Evolutionary conservation across 1,140 invertebrate genomes (phyloP).

Genomic region (Aricia agestis): DNA sequence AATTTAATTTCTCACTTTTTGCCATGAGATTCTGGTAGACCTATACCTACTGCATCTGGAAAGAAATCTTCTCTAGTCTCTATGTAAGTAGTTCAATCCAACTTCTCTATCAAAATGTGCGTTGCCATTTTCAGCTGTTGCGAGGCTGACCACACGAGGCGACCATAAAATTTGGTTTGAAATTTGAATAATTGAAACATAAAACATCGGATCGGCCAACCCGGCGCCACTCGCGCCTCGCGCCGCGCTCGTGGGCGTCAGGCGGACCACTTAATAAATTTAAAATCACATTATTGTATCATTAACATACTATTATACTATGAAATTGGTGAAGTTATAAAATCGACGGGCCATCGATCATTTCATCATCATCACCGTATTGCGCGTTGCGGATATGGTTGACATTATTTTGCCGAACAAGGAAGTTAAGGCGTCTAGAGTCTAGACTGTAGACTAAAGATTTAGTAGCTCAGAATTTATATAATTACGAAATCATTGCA

Average conservation of each 20-base stretch:
- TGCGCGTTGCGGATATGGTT: neutral
- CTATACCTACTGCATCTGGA: too few species aligned
- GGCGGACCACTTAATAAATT: constrained; percentile 1
- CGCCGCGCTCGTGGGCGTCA: neutral
- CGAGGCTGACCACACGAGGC: neutral
- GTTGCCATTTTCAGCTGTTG: neutral
- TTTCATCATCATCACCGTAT: neutral
- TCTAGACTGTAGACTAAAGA: neutral
- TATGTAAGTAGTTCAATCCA: too few species aligned
- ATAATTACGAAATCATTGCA: too few species aligned
- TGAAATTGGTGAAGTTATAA: constrained; percentile 5
- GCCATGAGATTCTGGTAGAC: too few species aligned
- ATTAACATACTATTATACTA: constrained; percentile 13
- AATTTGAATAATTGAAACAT: constrained; percentile 15
- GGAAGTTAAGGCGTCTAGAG: neutral
- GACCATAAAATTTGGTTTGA: neutral
- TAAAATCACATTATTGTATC: constrained; percentile 10
- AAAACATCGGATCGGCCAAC: constrained; percentile 3
- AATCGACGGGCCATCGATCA: neutral
- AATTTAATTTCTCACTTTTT: too few species aligned
- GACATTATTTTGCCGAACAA: neutral
- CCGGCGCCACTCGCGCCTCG: neutral
- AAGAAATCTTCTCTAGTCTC: too few species aligned
- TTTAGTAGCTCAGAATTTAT: too few species aligned
- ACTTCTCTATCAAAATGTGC: too few species aligned